Evolutionary conservation across 2,797 vertebrate genomes (phyloP).

Genomic region (Sylvilagus floridanus): DNA sequence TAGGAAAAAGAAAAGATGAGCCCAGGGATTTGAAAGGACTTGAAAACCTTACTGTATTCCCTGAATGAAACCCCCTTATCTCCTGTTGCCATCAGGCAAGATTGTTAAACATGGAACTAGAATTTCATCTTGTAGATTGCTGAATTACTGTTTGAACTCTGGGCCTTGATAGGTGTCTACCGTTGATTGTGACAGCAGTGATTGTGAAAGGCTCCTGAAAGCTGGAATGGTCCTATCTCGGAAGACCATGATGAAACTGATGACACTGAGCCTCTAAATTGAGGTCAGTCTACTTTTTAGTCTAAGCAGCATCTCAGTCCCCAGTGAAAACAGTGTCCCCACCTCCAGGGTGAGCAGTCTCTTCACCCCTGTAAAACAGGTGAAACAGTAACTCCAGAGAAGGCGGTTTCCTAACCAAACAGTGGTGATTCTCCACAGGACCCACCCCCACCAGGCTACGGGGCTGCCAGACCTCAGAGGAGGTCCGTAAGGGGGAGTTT

Average conservation of each 20-base stretch:
- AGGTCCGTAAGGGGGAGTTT: too few species aligned
- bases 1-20: background rate
- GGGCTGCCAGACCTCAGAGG: too few species aligned
- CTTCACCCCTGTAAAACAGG: background rate
- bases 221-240: background rate
- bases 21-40: background rate
- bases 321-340: background rate
- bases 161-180: too few species aligned
- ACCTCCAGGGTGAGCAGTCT: background rate
- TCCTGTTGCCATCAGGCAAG: background rate
- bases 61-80: background rate
- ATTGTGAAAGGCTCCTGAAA: too few species aligned
- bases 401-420: too few species aligned
- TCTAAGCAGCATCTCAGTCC: too few species aligned
- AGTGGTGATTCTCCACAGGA: too few species aligned
- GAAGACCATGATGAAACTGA: background rate
- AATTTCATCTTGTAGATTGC: background rate
- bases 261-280: background rate
- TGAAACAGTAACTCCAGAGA: too few species aligned
- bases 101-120: background rate
- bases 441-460: too few species aligned
- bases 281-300: too few species aligned
- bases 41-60: background rate
- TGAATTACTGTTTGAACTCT: background rate
- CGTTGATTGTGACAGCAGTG: too few species aligned